These are phyloP conservation scores for Phaonia tiefii DNA, from an alignment of 2,888 invertebrate species.

Conservation along the genomic window DNA sequence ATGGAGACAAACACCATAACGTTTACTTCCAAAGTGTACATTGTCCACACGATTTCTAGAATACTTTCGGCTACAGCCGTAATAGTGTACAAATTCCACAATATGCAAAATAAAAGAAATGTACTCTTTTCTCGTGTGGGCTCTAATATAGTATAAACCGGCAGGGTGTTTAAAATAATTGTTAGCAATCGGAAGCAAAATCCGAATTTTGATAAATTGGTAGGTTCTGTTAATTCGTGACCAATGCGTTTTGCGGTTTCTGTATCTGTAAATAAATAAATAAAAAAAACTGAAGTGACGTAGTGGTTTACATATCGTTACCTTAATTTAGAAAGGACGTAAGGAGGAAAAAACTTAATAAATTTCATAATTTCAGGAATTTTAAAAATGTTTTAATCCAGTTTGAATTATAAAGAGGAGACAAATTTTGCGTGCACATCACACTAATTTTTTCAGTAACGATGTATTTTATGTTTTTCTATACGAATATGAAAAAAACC, in stretches of 20 bases:
- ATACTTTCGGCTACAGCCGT: conserved; percentile 69
- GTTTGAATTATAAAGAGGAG: too few relatives aligned
- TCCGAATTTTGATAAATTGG: conserved; percentile 70
- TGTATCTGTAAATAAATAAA: conserved; percentile 63
- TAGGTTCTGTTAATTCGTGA: conserved; percentile 68
- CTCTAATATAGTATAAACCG: conserved; percentile 64
- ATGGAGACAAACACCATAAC: conserved; percentile 67
- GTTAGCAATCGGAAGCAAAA: conserved; percentile 69
- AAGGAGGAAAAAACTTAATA: too few relatives aligned
- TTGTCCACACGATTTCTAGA: conserved; percentile 69
- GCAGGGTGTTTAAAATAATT: conserved; percentile 68
- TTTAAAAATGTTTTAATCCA: too few relatives aligned
- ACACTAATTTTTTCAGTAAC: too few relatives aligned
- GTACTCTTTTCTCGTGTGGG: conserved; percentile 66
- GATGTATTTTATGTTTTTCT: too few relatives aligned
- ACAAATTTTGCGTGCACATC: too few relatives aligned
- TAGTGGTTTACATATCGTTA: too few relatives aligned
- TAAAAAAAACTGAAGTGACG: too few relatives aligned
- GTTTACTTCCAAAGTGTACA: conserved; percentile 68
- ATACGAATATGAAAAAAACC: too few relatives aligned
- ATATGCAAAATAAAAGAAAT: conserved; percentile 69
- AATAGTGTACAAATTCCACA: conserved; percentile 72
- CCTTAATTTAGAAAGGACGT: too few relatives aligned
- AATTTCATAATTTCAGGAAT: too few relatives aligned
- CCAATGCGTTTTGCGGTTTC: conserved; percentile 70